Evolutionary conservation across 2,888 invertebrate species (phyloP), one percentile per base, ranked within the genome.

Genomic region (Tiliacea citrago): DNA sequence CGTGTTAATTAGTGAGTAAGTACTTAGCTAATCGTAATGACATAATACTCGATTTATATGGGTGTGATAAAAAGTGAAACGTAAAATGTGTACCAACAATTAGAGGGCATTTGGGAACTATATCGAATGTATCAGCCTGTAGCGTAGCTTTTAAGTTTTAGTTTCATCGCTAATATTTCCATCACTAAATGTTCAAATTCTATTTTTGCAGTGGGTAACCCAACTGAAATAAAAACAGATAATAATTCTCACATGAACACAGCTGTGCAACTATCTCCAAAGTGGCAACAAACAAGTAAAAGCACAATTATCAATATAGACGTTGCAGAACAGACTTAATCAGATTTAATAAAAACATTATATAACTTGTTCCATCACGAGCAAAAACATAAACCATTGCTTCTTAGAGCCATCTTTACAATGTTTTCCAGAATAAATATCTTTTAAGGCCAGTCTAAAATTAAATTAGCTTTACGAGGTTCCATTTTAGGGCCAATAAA

Each of bases 381-480:
- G 42, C 60, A 1, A 21, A 69, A 79, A 82, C 83, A 79, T 82
- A 79, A 82, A 82, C 39, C 72, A 82, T 73, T 62, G n/a, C 21
- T 77, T 81, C 81, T 69, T 18, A 61, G 53, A 66, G n/a, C 49
- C 77, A 79, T 77, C 78, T 85, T 83, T 79, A 75, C 75, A 84
- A 75, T 63, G 65, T 73, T 73, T 74, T 47, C 68, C 53, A 82
- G 73, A 80, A 67, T 79, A 77, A 77, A 78, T 72, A 68, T 71
- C 55, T 75, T 68, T 69, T 55, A 63, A 61, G 76, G 74, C 72
- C 74, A 76, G 74, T 77, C 66, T 78, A 65, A 86, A 82, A 80
- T 79, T 82, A 77, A 84, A 81, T 79, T 81, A 81, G 75, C 80
- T 84, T 79, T 75, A 79, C 78, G 79, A 74, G 67, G 82, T 73